Conservation (phyloP, 2,113 vertebrate genomes). For the Mugil cephalus region DNA sequence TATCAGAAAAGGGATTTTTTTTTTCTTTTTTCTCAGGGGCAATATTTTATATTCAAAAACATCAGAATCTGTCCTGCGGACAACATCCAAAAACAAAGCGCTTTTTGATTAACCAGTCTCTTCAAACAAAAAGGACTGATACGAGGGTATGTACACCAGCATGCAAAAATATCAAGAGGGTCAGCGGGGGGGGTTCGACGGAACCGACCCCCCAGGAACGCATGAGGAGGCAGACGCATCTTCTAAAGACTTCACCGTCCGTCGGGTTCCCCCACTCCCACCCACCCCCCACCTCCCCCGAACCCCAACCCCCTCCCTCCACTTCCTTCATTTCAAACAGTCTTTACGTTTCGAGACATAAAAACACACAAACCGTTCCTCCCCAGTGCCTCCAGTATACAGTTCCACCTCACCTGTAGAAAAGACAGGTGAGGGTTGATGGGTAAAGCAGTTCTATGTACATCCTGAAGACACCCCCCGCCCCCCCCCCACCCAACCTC, state of each 20-base stretch:
- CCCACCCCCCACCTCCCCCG: constrained; percentile 10
- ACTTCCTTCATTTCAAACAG: constrained; percentile 68
- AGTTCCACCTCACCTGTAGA: constrained; percentile 62
- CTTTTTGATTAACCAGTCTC: constrained; percentile 63
- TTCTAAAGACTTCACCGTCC: constrained; percentile 22
- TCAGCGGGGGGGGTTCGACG: too few species aligned
- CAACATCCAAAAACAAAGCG: constrained; percentile 51
- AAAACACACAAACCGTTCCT: constrained; percentile 53
- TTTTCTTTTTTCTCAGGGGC: constrained; percentile 47
- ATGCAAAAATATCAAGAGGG: constrained; percentile 80
- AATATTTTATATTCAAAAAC: constrained; percentile 73
- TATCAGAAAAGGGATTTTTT: constrained; percentile 53
- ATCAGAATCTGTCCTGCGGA: constrained; percentile 65
- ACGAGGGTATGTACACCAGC: constrained; percentile 78
- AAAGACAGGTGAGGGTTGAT: constrained; percentile 68
- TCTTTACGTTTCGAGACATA: constrained; percentile 59
- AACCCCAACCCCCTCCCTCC: background rate
- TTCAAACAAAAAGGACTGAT: constrained; percentile 63
- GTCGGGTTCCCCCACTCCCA: too few species aligned
- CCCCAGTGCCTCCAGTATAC: constrained; percentile 60
- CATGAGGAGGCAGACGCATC: constrained; percentile 1
- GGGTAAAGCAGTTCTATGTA: constrained; percentile 75
- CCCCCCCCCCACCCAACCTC: background rate
- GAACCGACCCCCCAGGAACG: constrained; percentile 49
- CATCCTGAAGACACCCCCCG: constrained; percentile 39